These are phyloP conservation scores for Rhingia rostrata DNA, from an alignment of 2,888 invertebrate genomes.

Conservation along the genomic window DNA sequence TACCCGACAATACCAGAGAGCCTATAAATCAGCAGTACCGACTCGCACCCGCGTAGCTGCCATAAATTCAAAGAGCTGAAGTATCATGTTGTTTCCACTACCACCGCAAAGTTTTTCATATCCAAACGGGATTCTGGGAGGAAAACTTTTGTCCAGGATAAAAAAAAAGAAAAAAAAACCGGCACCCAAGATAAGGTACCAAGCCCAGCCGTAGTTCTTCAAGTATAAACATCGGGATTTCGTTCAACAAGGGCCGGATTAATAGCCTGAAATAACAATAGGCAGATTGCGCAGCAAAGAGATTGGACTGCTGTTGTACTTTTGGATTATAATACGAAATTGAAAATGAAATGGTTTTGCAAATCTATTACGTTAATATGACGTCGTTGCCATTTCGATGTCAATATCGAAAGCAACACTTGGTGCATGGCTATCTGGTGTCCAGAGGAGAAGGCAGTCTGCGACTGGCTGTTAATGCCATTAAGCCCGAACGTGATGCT, in stretches of 20 bases:
- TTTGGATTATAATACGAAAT: slow-evolving; percentile 29
- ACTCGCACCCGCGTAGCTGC: not conserved
- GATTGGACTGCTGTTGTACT: slow-evolving; percentile 26
- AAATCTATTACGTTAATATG: slow-evolving; percentile 61
- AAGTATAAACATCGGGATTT: slow-evolving; percentile 37
- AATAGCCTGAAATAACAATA: slow-evolving; percentile 66
- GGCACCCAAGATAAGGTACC: not conserved
- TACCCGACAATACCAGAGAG: slow-evolving; percentile 54
- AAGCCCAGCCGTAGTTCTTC: not conserved
- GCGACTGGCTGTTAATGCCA: slow-evolving; percentile 5
- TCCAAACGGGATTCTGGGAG: not conserved
- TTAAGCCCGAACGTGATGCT: slow-evolving; percentile 1
- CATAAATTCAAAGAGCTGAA: slow-evolving; percentile 19
- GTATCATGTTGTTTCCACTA: not conserved
- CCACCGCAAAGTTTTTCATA: not conserved
- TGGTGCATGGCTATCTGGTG: not conserved
- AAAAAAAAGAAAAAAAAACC: not conserved
- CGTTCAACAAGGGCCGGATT: slow-evolving; percentile 43
- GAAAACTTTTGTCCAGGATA: not conserved
- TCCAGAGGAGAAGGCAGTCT: not conserved
- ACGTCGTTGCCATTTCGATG: slow-evolving; percentile 11
- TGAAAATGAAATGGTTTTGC: slow-evolving; percentile 47
- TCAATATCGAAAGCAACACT: slow-evolving; percentile 3
- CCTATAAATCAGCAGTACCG: slow-evolving; percentile 56
- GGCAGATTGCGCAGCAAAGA: slow-evolving; percentile 40